Conservation (phyloP, 2,888 invertebrate species). For the Cylloceria caligata region DNA sequence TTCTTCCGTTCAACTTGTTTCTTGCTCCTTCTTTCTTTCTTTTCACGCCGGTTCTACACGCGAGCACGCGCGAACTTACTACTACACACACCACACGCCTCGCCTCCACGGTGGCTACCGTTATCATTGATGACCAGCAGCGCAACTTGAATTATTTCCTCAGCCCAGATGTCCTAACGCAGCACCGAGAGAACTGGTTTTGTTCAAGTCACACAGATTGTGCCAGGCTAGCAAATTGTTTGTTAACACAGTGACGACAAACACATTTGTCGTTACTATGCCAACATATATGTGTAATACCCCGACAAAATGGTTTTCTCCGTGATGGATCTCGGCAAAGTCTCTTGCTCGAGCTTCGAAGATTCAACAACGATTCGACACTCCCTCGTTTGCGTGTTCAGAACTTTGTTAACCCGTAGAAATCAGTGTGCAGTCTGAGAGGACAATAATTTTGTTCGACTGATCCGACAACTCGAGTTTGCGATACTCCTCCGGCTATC, state of each 20-base stretch:
- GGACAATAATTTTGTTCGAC: conserved; percentile 23
- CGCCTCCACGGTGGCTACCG: conserved; percentile 52
- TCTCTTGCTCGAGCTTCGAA: conserved; percentile 10
- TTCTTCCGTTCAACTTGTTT: conserved; percentile 34
- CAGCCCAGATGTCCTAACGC: not conserved
- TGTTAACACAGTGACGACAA: too few species aligned
- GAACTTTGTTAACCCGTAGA: conserved; percentile 71
- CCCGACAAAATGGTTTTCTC: too few species aligned
- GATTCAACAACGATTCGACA: conserved; percentile 21
- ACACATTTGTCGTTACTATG: too few species aligned
- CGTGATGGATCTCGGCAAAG: not conserved
- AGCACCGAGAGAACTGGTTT: too few species aligned
- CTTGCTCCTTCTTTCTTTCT: conserved; percentile 42
- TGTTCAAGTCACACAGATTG: too few species aligned
- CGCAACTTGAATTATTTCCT: conserved; percentile 41
- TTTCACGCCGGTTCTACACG: conserved; percentile 8
- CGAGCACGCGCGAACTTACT: conserved; percentile 48
- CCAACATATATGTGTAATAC: too few species aligned
- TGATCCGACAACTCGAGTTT: conserved; percentile 37
- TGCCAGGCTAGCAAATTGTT: too few species aligned
- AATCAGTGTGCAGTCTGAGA: conserved; percentile 81
- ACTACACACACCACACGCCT: conserved; percentile 25
- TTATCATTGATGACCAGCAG: conserved; percentile 62
- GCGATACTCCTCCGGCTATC: conserved; percentile 5
- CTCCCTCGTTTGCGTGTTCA: conserved; percentile 34